Base-by-base conservation (phyloP, 2,113 vertebrate species). In the Rhinolophus sinicus region DNA sequence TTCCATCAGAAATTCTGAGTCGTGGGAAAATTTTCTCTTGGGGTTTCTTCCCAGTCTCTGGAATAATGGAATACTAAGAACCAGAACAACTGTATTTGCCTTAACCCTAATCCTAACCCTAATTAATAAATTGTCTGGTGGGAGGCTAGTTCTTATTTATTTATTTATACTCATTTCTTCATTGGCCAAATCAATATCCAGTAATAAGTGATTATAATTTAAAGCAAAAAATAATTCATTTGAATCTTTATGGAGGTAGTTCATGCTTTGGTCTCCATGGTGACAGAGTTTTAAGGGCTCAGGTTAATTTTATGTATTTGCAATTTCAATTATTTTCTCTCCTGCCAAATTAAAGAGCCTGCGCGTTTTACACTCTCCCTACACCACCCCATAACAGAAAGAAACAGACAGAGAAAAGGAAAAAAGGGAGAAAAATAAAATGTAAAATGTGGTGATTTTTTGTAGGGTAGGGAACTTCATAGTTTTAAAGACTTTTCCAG, bases 271-370 rank as follows among this genome's bases (percentile, higher is more conserved):
- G 84, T 97, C 87, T 96, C 96, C 90, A 95, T 96, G 90, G 95
- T 92, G 81, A 97, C 85, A 81, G 85, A 78, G 40, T 92, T 94
- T 97, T 93, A 93, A 94, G 70, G 50, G 88, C 72, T 94, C 65
- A 88, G 88, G 56, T 97, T 97, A 95, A 97, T 96, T 97, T 97
- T 95, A 84, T 81, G 11, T 90, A 75, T 92, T 96, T 95, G 52
- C 91, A 67, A 94, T 96, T 96, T 96, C 62, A 96, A 90, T 92
- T 90, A 80, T 96, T 92, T 93, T 88, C 40, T 86, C 75, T 92
- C 75, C 62, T 77, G 9, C 16, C 60, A 87, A 72, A 96, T 76
- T 88, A 90, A 94, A 92, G 54, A 85, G 6, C 35, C 54, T 84
- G 38, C 9, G 30, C 3, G 8, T 92, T 96, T 88, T 73, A 83